These are phyloP conservation scores for Asobara japonica DNA, from an alignment of 1,140 invertebrate species.

Conservation along the genomic window DNA sequence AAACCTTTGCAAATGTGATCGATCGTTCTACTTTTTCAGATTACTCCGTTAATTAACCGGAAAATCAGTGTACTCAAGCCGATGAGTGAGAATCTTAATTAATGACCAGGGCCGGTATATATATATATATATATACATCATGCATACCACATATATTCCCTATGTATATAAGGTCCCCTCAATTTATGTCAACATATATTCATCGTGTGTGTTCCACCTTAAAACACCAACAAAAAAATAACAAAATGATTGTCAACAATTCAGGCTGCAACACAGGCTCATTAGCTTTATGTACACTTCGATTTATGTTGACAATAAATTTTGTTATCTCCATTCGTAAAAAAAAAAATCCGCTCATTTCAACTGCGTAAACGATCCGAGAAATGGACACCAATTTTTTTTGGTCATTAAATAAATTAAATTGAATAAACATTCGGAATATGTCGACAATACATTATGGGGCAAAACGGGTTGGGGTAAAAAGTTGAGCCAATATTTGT, in stretches of 20 bases:
- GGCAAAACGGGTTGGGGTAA: not conserved
- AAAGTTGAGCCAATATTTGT: too few species aligned
- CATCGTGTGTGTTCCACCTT: not conserved
- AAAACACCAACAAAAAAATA: too few species aligned
- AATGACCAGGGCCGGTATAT: slow-evolving; percentile 7
- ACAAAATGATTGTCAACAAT: not conserved
- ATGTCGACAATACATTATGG: not conserved
- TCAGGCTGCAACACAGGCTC: not conserved
- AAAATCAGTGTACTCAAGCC: not conserved
- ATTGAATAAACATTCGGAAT: not conserved
- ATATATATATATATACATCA: not conserved
- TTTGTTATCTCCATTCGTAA: not conserved
- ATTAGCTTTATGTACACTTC: not conserved
- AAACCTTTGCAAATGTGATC: not conserved
- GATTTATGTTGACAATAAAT: not conserved
- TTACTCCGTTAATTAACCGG: slow-evolving; percentile 33
- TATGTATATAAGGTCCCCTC: not conserved
- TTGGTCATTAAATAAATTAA: not conserved
- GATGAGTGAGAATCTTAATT: slow-evolving; percentile 28
- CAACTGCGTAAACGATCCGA: not conserved
- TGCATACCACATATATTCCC: not conserved
- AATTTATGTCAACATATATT: slow-evolving; percentile 6
- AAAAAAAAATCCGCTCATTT: not conserved
- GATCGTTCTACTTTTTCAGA: slow-evolving; percentile 1
- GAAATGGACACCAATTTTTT: slow-evolving; percentile 4